Evolutionary conservation across 2,113 vertebrate genomes (phyloP).

Genomic region (Phaethornis superciliosus): DNA sequence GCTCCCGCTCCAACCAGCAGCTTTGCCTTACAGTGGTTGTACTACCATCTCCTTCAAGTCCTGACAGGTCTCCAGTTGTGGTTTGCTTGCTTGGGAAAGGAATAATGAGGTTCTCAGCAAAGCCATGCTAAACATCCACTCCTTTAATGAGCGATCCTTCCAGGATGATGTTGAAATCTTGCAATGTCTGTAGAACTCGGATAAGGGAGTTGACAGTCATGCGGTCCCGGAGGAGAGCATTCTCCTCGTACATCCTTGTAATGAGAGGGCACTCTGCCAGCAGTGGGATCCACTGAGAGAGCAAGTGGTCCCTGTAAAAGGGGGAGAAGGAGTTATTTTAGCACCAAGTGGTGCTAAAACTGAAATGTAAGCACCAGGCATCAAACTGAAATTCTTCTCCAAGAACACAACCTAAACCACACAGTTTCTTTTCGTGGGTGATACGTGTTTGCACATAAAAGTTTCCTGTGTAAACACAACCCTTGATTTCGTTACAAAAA

Average conservation of each 20-base stretch:
- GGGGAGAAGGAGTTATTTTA: neutral
- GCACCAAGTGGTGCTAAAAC: neutral
- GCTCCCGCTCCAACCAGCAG: neutral
- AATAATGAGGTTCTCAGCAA: constrained; percentile 39
- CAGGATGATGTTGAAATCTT: constrained; percentile 90
- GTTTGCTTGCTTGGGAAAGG: constrained; percentile 51
- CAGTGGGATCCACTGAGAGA: constrained; percentile 92
- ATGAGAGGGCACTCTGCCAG: constrained; percentile 87
- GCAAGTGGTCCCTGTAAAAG: constrained; percentile 85
- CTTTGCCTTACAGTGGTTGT: constrained; percentile 53
- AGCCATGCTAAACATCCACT: constrained; percentile 86
- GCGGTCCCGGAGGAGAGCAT: constrained; percentile 88
- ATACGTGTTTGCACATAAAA: accelerated
- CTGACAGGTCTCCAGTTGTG: constrained; percentile 8
- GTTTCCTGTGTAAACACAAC: neutral
- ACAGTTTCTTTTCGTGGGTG: neutral
- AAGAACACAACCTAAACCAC: neutral
- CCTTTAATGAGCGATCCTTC: constrained; percentile 94
- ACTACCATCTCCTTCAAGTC: constrained; percentile 41
- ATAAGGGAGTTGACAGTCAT: constrained; percentile 88
- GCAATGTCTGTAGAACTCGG: constrained; percentile 88
- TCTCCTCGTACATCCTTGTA: constrained; percentile 90
- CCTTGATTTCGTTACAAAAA: neutral
- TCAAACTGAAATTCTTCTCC: neutral
- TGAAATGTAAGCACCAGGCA: too few relatives aligned